Evolutionary conservation across 1,140 invertebrate species (phyloP).

Genomic region (Papilio glaucus): DNA sequence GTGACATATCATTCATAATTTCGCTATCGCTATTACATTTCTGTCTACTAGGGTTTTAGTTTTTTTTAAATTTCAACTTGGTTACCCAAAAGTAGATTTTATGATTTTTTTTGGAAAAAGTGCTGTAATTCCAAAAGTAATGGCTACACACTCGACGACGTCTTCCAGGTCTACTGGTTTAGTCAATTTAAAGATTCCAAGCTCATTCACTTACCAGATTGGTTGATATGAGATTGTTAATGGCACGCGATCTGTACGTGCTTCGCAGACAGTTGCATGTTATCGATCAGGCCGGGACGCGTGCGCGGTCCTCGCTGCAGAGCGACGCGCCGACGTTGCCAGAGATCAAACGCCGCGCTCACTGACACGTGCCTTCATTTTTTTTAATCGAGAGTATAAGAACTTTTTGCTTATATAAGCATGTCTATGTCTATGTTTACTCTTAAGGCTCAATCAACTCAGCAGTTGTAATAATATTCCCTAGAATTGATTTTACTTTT

Average conservation of each 20-base stretch:
- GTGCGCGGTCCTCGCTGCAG: constrained; percentile 41
- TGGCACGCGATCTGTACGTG: constrained; percentile 23
- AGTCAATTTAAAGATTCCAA: not conserved
- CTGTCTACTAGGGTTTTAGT: too few relatives aligned
- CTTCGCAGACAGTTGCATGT: constrained; percentile 36
- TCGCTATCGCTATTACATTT: too few relatives aligned
- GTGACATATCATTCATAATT: too few relatives aligned
- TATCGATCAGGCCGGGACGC: constrained; percentile 42
- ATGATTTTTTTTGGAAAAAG: too few relatives aligned
- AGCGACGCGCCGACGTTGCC: constrained; percentile 34
- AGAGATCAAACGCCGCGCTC: constrained; percentile 47
- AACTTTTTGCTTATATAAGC: not conserved
- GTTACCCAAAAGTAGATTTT: too few relatives aligned
- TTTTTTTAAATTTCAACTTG: too few relatives aligned
- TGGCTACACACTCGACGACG: too few relatives aligned
- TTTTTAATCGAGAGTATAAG: constrained; percentile 33
- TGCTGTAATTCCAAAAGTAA: too few relatives aligned
- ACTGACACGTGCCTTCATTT: constrained; percentile 47
- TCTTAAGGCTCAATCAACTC: not conserved
- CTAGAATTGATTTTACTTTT: not conserved
- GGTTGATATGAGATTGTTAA: not conserved
- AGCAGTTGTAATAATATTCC: not conserved
- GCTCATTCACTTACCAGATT: not conserved
- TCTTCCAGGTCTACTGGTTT: not conserved
- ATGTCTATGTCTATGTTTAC: not conserved